phyloP scores from a whole-genome alignment of 2,888 invertebrate species.

The Polyploca ridens region DNA sequence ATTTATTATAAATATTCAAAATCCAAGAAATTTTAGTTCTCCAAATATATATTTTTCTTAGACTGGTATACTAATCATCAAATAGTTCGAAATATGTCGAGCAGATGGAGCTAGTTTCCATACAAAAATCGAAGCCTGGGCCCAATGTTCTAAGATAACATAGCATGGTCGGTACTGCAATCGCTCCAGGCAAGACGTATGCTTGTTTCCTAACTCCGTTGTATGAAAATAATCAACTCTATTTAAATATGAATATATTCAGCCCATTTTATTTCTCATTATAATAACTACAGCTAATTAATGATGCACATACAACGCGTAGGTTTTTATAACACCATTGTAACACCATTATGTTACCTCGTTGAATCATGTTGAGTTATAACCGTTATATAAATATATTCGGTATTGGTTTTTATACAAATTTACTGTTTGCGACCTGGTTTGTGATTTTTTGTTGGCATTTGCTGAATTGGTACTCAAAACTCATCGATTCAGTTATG shows the following conservation, averaged over 20 bases:
- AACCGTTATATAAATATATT: slow-evolving; percentile 1
- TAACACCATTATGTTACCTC: background rate
- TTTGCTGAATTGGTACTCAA: background rate
- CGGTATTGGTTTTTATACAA: background rate
- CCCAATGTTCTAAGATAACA: too few relatives aligned
- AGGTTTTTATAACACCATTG: background rate
- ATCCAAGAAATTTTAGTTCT: too few relatives aligned
- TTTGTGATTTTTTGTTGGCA: background rate
- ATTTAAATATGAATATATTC: background rate
- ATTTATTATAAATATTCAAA: too few relatives aligned
- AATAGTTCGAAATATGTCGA: too few relatives aligned
- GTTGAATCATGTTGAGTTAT: background rate
- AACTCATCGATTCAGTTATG: too few relatives aligned
- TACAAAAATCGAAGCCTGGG: too few relatives aligned
- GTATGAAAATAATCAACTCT: background rate
- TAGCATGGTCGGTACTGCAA: too few relatives aligned
- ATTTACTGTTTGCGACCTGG: background rate
- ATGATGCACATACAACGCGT: background rate
- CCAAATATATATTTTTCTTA: too few relatives aligned
- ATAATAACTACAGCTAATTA: background rate
- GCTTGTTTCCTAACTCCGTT: too few relatives aligned
- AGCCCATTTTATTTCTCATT: background rate
- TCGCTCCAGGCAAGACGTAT: too few relatives aligned
- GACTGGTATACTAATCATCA: too few relatives aligned
- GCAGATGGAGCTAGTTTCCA: too few relatives aligned